Evolutionary conservation across 1,140 invertebrate genomes (phyloP), one percentile per base, ranked within the genome.

Genomic region (Onthophagus taurus): DNA sequence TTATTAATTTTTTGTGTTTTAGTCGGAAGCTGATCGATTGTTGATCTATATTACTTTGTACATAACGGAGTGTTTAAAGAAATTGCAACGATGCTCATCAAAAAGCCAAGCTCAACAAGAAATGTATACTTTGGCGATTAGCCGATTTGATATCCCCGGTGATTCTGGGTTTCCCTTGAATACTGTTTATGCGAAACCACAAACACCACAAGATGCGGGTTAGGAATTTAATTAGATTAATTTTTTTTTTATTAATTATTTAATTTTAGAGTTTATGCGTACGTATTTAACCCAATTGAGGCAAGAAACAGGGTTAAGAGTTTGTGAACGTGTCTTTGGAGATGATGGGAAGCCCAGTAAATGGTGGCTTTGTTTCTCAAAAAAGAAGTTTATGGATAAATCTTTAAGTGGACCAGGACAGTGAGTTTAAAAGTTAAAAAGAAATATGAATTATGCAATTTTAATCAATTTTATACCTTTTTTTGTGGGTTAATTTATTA

Each of bases 331-430:
- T 70, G 92, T 95, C 1, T 96, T 93, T 66, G 80, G 78, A 31
- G 83, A 89, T 48, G 88, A 91, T 68, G 90, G 90, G 2, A 94
- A 93, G 60, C 92, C 96, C 9, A 94, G 89, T 59, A 98, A 98
- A 71, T 99, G 96, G 96, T 99, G 97, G 97, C 71, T 97, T 19
- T 99, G 96, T 62, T 99, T 99, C 72, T 84, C 92, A 11, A 96
- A 96, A 63, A 96, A 94, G 76, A 96, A 95, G 73, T 99, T 99
- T 62, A 98, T 99, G 95, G 96, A 99, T 60, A 99, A 98, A 63
- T 95, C 90, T 31, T 69, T 99, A 5, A 86, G 87, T 34, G 85
- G 76, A 0, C 84, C 83, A 9, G 84, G 84, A 14, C 82, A 85
- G 55, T 45, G 37, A 38, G 20, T 49, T 43, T 30, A n/a, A n/a